Evolutionary conservation across 2,888 invertebrate species (phyloP).

Genomic region (Bombyx huttoni): DNA sequence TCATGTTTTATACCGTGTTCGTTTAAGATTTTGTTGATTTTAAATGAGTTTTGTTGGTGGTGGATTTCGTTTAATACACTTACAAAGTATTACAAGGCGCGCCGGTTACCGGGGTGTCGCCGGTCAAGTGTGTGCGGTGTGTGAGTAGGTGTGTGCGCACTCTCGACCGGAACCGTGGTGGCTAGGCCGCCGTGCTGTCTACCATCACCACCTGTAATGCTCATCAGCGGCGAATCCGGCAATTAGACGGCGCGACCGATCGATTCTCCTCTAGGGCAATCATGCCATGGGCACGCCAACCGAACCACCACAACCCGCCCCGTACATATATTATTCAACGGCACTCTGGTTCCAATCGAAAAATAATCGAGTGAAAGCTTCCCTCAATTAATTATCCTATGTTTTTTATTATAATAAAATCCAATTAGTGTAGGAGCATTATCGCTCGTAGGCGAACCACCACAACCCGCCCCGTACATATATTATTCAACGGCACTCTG

Average conservation of each 20-base stretch:
- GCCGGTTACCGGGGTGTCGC: conserved; percentile 16
- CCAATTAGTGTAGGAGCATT: too few relatives aligned
- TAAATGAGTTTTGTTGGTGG: conserved; percentile 71
- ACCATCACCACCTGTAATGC: conserved; percentile 13
- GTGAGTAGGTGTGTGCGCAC: conserved; percentile 51
- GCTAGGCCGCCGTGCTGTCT: conserved; percentile 27
- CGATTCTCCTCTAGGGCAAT: conserved; percentile 35
- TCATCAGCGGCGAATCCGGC: conserved; percentile 10
- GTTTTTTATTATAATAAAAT: too few relatives aligned
- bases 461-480: conserved; percentile 25
- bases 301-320: conserved; percentile 26
- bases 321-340: conserved; percentile 39
- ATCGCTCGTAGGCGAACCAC: conserved; percentile 26
- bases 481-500: conserved; percentile 43
- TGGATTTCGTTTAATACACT: conserved; percentile 72
- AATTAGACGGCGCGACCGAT: conserved; percentile 27
- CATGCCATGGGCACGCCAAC: conserved; percentile 31
- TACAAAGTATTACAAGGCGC: conserved; percentile 34
- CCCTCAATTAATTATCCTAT: conserved; percentile 49
- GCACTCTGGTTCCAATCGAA: conserved; percentile 41
- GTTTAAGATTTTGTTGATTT: conserved; percentile 70
- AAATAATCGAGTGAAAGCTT: conserved; percentile 47
- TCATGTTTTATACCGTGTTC: conserved; percentile 71
- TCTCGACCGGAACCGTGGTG: conserved; percentile 25
- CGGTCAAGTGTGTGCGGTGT: conserved; percentile 44